phyloP scores from a whole-genome alignment of 2,888 invertebrate genomes.

The Aphelenchoides bicaudatus region DNA sequence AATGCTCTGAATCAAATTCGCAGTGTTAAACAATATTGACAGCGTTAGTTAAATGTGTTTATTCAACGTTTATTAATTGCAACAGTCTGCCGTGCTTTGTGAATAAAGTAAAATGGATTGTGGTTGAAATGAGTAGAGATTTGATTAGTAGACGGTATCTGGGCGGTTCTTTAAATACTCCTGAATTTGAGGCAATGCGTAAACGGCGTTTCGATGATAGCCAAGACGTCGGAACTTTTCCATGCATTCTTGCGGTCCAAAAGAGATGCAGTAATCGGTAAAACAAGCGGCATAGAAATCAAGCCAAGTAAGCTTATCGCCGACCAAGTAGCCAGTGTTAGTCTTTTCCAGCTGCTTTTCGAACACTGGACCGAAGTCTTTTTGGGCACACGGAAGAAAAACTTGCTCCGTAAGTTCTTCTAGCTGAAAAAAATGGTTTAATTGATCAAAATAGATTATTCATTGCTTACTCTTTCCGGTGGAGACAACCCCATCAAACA shows the following conservation, averaged over 20 bases:
- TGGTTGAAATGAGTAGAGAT: too few species aligned
- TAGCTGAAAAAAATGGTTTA: conserved; percentile 18
- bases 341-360: conserved; percentile 32
- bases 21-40: not conserved
- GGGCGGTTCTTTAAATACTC: conserved; percentile 35
- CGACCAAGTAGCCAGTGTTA: conserved; percentile 33
- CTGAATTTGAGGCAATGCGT: conserved; percentile 32
- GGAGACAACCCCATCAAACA: conserved; percentile 32
- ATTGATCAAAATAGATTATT: not conserved
- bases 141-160: conserved; percentile 29
- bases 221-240: conserved; percentile 31
- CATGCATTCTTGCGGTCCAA: conserved; percentile 24
- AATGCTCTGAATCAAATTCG: conserved; percentile 1
- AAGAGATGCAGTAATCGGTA: conserved; percentile 31
- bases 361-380: conserved; percentile 33
- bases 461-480: conserved; percentile 25
- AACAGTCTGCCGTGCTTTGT: too few species aligned
- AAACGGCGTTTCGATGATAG: conserved; percentile 32
- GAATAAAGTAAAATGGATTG: too few species aligned
- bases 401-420: conserved; percentile 28
- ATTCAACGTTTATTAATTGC: not conserved
- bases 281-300: conserved; percentile 32
- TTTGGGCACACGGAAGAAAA: conserved; percentile 24
- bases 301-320: conserved; percentile 30
- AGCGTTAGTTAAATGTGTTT: not conserved